phyloP scores from a whole-genome alignment of 2,797 vertebrate genomes.

The Sebastes minor region DNA sequence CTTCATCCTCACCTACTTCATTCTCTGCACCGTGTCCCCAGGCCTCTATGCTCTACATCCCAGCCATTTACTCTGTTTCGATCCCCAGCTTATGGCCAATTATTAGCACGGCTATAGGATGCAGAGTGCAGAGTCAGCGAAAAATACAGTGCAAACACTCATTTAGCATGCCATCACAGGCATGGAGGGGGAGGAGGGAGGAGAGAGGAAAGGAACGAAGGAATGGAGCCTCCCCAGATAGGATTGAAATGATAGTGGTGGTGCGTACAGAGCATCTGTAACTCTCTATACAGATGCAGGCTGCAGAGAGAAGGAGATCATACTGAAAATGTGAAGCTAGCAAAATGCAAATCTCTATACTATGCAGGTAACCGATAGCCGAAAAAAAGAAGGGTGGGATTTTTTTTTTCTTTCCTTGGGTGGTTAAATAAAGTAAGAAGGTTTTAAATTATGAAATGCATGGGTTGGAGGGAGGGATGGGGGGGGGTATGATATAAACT shows the following conservation, averaged over 20 bases:
- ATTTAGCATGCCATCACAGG: constrained; percentile 70
- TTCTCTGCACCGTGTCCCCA: constrained; percentile 41
- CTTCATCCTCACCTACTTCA: constrained; percentile 39
- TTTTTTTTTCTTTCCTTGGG: background rate
- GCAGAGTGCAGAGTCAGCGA: constrained; percentile 58
- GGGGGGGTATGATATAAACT: background rate
- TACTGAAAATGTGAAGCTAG: constrained; percentile 60
- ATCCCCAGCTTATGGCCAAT: constrained; percentile 76
- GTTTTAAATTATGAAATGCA: constrained; percentile 11
- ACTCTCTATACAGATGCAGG: background rate
- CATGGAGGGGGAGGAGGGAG: constrained; percentile 25
- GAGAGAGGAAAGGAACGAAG: constrained; percentile 1
- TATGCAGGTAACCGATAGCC: constrained; percentile 26
- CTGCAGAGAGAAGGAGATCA: constrained; percentile 38
- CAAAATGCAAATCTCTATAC: constrained; percentile 69
- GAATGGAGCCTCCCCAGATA: constrained; percentile 35
- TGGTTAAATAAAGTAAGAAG: constrained; percentile 1
- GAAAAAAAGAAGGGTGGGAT: background rate
- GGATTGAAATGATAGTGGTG: constrained; percentile 29
- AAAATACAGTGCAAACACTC: constrained; percentile 67
- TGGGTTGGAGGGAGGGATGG: background rate
- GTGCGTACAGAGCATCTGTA: background rate
- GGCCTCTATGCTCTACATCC: constrained; percentile 54
- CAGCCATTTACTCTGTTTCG: constrained; percentile 74
- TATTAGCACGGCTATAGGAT: constrained; percentile 69